Percentiles rank a stretch among this genome's conserved stretches.
Evolutionary conservation across 2,888 invertebrate genomes (phyloP).

Genomic region (Tachina lurida): DNA sequence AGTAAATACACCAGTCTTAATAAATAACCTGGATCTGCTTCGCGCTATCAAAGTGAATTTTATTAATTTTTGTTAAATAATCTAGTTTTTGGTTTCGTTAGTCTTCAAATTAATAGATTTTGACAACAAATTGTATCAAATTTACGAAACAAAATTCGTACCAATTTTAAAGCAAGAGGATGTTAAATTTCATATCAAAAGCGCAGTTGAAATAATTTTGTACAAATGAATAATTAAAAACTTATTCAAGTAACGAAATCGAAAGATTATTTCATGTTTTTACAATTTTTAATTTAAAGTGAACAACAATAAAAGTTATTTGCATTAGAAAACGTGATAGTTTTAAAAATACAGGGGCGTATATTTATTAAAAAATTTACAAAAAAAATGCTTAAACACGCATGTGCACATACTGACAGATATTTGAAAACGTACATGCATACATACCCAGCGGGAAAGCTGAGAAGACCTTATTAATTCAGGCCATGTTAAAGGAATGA

Average conservation of each 20-base stretch:
- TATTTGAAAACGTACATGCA: neutral
- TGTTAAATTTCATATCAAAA: constrained; percentile 4
- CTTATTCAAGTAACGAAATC: neutral
- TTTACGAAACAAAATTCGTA: constrained; percentile 1
- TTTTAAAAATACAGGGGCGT: constrained; percentile 49
- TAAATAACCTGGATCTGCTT: constrained; percentile 54
- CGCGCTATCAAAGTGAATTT: constrained; percentile 8
- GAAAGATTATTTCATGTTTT: constrained; percentile 23
- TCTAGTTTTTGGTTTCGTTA: neutral
- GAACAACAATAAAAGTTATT: constrained; percentile 46
- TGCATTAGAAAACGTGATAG: constrained; percentile 57
- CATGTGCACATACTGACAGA: constrained; percentile 9
- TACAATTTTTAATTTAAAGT: constrained; percentile 47
- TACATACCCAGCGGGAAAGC: too few relatives aligned
- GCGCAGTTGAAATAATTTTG: constrained; percentile 16
- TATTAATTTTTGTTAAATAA: neutral
- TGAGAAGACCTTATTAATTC: too few relatives aligned
- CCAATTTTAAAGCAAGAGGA: constrained; percentile 19
- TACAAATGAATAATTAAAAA: constrained; percentile 9
- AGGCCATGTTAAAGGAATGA: too few relatives aligned
- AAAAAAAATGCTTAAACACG: constrained; percentile 21
- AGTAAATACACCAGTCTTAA: too few relatives aligned
- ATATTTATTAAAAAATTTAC: constrained; percentile 25
- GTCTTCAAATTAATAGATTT: constrained; percentile 2
- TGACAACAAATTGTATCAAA: neutral